phyloP scores from a whole-genome alignment of 1,140 invertebrate species.

The Drosophila mauritiana region DNA sequence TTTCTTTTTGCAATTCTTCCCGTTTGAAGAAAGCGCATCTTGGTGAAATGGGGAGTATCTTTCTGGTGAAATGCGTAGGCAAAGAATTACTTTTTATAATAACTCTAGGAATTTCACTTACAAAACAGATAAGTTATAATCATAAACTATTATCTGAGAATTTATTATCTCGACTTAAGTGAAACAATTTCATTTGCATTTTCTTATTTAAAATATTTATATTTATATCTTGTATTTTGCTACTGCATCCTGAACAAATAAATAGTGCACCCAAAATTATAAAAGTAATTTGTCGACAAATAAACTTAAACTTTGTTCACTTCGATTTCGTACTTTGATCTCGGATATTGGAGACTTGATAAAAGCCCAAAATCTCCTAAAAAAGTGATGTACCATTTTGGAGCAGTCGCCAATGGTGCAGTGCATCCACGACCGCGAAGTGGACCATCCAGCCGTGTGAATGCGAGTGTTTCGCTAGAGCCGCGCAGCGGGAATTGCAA shows the following conservation, averaged over 20 bases:
- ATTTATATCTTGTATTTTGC: too few relatives aligned
- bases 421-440: constrained; percentile 24
- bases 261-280: too few relatives aligned
- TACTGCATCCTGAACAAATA: too few relatives aligned
- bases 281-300: too few relatives aligned
- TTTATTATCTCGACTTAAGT: too few relatives aligned
- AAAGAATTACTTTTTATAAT: background rate
- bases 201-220: too few relatives aligned
- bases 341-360: too few relatives aligned
- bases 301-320: too few relatives aligned
- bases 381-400: constrained; percentile 4
- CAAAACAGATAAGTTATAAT: background rate
- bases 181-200: too few relatives aligned
- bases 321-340: too few relatives aligned
- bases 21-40: constrained; percentile 14
- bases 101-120: background rate
- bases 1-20: constrained; percentile 17
- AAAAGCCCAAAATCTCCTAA: constrained; percentile 5
- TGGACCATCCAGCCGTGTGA: constrained; percentile 55
- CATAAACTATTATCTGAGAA: too few relatives aligned
- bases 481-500: constrained; percentile 63
- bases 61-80: background rate
- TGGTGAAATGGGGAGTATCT: background rate
- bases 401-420: constrained; percentile 15
- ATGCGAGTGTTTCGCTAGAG: constrained; percentile 14